Evolutionary conservation across 2,113 vertebrate species (phyloP).

Genomic region (Indri indri): DNA sequence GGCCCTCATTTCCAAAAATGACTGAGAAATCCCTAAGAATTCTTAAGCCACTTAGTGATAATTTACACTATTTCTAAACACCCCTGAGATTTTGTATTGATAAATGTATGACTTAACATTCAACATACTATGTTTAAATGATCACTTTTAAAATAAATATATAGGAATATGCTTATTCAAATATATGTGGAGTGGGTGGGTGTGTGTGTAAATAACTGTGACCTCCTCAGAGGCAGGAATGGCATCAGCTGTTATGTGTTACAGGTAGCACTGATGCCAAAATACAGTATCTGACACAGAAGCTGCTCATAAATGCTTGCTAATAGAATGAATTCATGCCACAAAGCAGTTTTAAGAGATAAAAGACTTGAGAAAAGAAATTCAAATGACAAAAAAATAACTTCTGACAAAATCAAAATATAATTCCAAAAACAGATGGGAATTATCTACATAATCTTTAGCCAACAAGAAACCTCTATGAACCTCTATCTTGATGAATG

Average conservation of each 20-base stretch:
- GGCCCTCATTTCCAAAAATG: not conserved
- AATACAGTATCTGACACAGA: not conserved
- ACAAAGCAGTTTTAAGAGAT: not conserved
- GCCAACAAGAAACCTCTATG: not conserved
- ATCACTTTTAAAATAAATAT: not conserved
- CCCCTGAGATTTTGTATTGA: not conserved
- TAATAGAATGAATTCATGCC: not conserved
- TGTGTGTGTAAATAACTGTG: not conserved
- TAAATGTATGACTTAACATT: not conserved
- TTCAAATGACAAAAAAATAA: conserved; percentile 5
- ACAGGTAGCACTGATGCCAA: not conserved
- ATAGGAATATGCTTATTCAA: not conserved
- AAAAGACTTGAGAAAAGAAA: not conserved
- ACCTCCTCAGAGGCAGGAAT: not conserved
- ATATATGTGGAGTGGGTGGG: not conserved
- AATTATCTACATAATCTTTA: not conserved
- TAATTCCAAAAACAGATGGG: not conserved
- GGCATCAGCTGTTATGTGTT: not conserved
- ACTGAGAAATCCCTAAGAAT: not conserved
- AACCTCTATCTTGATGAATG: not conserved
- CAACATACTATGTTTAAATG: not conserved
- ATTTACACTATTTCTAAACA: not conserved
- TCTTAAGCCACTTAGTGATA: not conserved
- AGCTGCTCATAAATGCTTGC: not conserved
- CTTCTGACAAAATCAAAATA: not conserved